These are phyloP conservation scores for Lamprotornis superbus DNA, from an alignment of 2,113 vertebrate genomes.

Conservation along the genomic window DNA sequence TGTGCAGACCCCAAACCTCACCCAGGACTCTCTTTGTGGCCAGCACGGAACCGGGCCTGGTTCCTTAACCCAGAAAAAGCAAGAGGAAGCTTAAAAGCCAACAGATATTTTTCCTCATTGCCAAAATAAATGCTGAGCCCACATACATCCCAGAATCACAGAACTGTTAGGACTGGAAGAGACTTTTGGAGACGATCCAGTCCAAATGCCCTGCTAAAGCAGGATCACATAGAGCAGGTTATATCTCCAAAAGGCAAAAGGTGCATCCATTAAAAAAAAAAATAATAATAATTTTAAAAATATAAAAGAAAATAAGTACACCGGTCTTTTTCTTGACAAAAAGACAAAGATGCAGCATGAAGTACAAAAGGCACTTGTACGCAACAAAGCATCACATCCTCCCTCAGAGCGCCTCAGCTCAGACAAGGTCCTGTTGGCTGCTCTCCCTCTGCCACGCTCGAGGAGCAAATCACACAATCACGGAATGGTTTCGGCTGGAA, in stretches of 20 bases:
- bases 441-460: not conserved
- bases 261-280: not conserved
- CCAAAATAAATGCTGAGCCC: not conserved
- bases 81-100: not conserved
- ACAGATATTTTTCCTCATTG: not conserved
- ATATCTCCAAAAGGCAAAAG: not conserved
- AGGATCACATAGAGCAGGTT: not conserved
- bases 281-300: not conserved
- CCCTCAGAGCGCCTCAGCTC: not conserved
- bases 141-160: fast-evolving
- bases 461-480: not conserved
- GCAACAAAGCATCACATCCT: not conserved
- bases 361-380: not conserved
- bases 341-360: constrained; percentile 63
- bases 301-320: too few relatives aligned
- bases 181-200: not conserved
- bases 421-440: not conserved
- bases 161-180: not conserved
- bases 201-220: not conserved
- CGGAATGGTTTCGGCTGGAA: not conserved
- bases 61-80: not conserved
- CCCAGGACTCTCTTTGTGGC: not conserved
- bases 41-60: not conserved
- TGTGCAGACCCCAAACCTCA: fast-evolving
- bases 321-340: fast-evolving